phyloP scores from a whole-genome alignment of 2,888 invertebrate genomes.

The Drosophila merina region DNA sequence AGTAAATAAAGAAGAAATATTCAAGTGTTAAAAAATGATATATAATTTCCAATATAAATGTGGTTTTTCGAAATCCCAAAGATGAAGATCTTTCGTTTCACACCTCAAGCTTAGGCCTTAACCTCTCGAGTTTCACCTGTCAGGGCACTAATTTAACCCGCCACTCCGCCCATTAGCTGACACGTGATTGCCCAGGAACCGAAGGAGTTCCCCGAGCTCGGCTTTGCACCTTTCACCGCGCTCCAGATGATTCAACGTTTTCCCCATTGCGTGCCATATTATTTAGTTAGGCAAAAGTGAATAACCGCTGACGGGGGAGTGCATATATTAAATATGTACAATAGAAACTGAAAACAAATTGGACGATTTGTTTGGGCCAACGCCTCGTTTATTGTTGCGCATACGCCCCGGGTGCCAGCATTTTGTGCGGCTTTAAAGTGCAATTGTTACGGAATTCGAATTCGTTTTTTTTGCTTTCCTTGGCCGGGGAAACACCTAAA shows the following conservation, averaged over 20 bases:
- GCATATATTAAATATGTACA: constrained; percentile 41
- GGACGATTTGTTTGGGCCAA: constrained; percentile 61
- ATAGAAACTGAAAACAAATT: constrained; percentile 50
- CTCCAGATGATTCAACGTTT: constrained; percentile 47
- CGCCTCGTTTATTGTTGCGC: constrained; percentile 57
- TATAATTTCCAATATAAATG: too few relatives aligned
- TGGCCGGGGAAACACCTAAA: constrained; percentile 17
- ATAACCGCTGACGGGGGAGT: constrained; percentile 68
- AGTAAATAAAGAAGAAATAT: too few relatives aligned
- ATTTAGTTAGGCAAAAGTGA: constrained; percentile 53
- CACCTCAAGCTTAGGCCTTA: background rate
- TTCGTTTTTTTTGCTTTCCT: constrained; percentile 5
- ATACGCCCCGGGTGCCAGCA: constrained; percentile 61
- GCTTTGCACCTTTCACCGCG: constrained; percentile 3
- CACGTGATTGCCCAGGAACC: constrained; percentile 69
- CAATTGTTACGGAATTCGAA: constrained; percentile 19
- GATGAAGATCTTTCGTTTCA: background rate
- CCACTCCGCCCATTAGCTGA: constrained; percentile 27
- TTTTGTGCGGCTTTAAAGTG: constrained; percentile 35
- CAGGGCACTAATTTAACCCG: constrained; percentile 13
- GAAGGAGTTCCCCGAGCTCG: constrained; percentile 30
- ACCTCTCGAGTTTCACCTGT: constrained; percentile 18
- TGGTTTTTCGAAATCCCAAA: too few relatives aligned
- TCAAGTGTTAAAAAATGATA: too few relatives aligned
- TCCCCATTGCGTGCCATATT: constrained; percentile 56